A percentile compares a stretch with the other conserved stretches of the same genome.
Conservation (phyloP, 2,888 invertebrate genomes). For the Spilarctia lutea region DNA sequence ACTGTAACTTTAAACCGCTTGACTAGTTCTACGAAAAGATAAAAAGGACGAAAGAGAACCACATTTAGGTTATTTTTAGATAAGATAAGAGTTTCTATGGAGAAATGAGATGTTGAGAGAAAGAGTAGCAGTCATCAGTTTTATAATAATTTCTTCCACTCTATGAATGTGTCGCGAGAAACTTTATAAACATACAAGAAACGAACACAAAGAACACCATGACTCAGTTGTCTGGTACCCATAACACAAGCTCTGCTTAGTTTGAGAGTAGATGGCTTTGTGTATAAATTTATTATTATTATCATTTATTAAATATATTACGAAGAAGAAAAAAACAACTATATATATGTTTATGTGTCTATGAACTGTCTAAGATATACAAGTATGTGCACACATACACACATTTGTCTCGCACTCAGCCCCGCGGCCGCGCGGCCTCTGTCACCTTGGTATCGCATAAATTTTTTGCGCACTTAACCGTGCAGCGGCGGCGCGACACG, state of each 20-base stretch:
- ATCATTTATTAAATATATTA: background rate
- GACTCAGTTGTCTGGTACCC: too few species aligned
- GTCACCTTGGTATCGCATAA: conserved; percentile 72
- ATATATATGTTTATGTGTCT: background rate
- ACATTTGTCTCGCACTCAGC: conserved; percentile 35
- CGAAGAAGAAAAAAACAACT: background rate
- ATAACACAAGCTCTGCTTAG: too few species aligned
- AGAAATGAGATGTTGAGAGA: background rate
- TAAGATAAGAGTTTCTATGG: background rate
- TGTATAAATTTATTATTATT: too few species aligned
- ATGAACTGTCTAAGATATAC: background rate
- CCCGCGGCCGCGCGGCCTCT: conserved; percentile 36
- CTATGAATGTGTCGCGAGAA: too few species aligned
- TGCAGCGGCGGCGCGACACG: conserved; percentile 67
- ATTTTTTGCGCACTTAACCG: conserved; percentile 82
- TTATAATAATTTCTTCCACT: too few species aligned
- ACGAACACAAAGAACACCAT: too few species aligned
- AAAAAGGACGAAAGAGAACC: too few species aligned
- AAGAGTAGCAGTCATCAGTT: background rate
- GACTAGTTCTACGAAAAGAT: background rate
- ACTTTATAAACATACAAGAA: too few species aligned
- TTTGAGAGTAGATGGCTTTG: too few species aligned
- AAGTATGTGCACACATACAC: conserved; percentile 4
- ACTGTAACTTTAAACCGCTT: background rate
- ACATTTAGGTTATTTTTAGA: too few species aligned